Conservation (phyloP, 2,888 invertebrate genomes). For the Panzeria rudis region DNA sequence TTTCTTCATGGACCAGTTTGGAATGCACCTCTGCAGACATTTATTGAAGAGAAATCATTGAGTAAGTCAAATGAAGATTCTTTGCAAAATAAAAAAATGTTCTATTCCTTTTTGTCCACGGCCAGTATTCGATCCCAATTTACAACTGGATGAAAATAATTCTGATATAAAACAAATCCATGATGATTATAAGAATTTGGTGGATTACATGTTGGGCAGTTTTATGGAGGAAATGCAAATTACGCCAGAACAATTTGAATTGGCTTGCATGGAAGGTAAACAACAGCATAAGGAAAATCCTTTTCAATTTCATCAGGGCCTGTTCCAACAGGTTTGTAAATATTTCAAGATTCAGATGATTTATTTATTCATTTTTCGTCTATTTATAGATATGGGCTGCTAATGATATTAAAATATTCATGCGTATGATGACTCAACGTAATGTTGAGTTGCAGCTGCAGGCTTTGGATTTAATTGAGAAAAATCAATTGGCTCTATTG, state of each 20-base stretch:
- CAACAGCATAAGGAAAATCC: conserved; percentile 83
- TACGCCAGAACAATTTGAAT: conserved; percentile 93
- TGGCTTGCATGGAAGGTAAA: conserved; percentile 87
- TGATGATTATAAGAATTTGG: conserved; percentile 94
- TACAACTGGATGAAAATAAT: conserved; percentile 87
- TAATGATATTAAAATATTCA: conserved; percentile 94
- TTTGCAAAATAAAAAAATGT: neutral
- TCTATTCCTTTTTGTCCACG: neutral
- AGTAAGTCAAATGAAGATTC: conserved; percentile 85
- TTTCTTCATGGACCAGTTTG: conserved; percentile 96
- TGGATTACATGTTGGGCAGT: conserved; percentile 94
- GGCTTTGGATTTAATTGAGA: conserved; percentile 92
- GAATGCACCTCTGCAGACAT: conserved; percentile 95
- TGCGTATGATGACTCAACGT: conserved; percentile 95
- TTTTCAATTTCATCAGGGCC: conserved; percentile 86
- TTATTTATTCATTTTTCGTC: neutral
- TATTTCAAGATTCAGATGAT: neutral
- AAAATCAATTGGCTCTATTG: conserved; percentile 88
- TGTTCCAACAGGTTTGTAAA: conserved; percentile 85
- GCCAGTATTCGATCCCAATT: conserved; percentile 92
- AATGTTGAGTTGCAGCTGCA: conserved; percentile 96
- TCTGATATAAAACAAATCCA: conserved; percentile 91
- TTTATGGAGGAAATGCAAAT: conserved; percentile 97
- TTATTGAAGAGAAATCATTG: conserved; percentile 96
- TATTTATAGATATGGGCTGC: conserved; percentile 91